A percentile compares a stretch with the other conserved stretches of the same genome.
These are phyloP conservation scores for Sycophila texana DNA, from an alignment of 2,888 invertebrate species.

Conservation along the genomic window DNA sequence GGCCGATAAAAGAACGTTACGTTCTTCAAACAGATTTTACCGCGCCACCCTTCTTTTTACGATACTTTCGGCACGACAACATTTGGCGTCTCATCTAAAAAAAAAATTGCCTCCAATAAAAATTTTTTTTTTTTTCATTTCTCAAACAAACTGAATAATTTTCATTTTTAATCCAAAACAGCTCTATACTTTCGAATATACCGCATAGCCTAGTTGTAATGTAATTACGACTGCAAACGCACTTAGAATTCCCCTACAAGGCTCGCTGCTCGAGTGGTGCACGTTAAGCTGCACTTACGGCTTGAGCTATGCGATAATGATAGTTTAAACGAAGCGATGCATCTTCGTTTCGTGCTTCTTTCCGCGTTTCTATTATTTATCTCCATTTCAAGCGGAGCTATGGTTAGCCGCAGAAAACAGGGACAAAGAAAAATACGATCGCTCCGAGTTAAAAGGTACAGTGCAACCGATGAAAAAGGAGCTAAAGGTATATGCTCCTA, in stretches of 20 bases:
- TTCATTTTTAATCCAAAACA: too few species aligned
- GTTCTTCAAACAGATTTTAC: constrained; percentile 52
- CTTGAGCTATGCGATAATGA: constrained; percentile 23
- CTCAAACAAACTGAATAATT: too few species aligned
- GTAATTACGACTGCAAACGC: too few species aligned
- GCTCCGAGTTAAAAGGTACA: too few species aligned
- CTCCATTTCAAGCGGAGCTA: not conserved
- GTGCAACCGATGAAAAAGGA: too few species aligned
- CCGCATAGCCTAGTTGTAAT: too few species aligned
- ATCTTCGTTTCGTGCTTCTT: not conserved
- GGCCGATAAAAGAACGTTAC: constrained; percentile 56
- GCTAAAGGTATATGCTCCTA: too few species aligned
- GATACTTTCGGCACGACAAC: constrained; percentile 37
- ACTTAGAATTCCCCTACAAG: not conserved
- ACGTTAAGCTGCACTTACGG: not conserved
- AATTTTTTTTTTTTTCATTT: too few species aligned
- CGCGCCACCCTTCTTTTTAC: constrained; percentile 42
- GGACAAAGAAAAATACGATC: too few species aligned
- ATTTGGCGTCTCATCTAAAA: not conserved
- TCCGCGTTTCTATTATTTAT: constrained; percentile 11
- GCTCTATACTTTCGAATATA: too few species aligned
- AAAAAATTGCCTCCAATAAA: too few species aligned
- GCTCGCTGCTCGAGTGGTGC: not conserved
- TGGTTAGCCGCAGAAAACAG: too few species aligned
- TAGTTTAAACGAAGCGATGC: constrained; percentile 1